Percentiles rank a stretch among this genome's conserved stretches.
phyloP scores from a whole-genome alignment of 2,113 vertebrate genomes.

The Anoplopoma fimbria region DNA sequence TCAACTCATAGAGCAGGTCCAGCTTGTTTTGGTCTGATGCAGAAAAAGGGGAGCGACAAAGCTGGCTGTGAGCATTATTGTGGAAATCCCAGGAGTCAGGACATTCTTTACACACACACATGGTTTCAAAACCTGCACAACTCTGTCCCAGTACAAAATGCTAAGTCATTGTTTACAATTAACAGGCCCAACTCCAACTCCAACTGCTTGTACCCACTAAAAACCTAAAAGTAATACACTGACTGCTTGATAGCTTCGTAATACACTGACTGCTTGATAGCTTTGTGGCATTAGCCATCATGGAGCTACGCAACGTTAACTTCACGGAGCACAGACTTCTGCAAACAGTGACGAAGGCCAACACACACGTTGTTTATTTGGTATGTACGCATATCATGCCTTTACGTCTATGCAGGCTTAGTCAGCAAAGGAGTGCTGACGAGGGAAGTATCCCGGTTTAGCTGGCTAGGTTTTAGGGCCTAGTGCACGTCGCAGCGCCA shows the following conservation, averaged over 20 bases:
- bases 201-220: too few relatives aligned
- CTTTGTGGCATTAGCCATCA: slow-evolving; percentile 16
- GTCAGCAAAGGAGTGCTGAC: slow-evolving; percentile 74
- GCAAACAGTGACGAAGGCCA: not conserved
- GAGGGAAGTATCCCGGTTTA: slow-evolving; percentile 67
- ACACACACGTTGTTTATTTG: not conserved
- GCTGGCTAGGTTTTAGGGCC: slow-evolving; percentile 77
- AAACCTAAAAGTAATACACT: too few relatives aligned
- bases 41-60: slow-evolving; percentile 27
- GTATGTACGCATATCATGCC: slow-evolving; percentile 45
- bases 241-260: not conserved
- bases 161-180: slow-evolving; percentile 27
- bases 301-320: slow-evolving; percentile 18
- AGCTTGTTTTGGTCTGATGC: slow-evolving; percentile 62
- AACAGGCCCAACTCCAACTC: not conserved
- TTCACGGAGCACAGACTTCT: not conserved
- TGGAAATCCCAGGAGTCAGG: slow-evolving; percentile 64
- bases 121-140: slow-evolving; percentile 15
- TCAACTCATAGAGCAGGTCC: slow-evolving; percentile 20
- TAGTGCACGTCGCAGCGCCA: slow-evolving; percentile 69
- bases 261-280: not conserved
- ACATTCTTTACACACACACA: slow-evolving; percentile 54
- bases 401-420: slow-evolving; percentile 61
- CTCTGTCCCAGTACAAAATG: not conserved
- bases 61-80: slow-evolving; percentile 53